phyloP scores from a whole-genome alignment of 2,113 vertebrate species.

The Merops nubicus region DNA sequence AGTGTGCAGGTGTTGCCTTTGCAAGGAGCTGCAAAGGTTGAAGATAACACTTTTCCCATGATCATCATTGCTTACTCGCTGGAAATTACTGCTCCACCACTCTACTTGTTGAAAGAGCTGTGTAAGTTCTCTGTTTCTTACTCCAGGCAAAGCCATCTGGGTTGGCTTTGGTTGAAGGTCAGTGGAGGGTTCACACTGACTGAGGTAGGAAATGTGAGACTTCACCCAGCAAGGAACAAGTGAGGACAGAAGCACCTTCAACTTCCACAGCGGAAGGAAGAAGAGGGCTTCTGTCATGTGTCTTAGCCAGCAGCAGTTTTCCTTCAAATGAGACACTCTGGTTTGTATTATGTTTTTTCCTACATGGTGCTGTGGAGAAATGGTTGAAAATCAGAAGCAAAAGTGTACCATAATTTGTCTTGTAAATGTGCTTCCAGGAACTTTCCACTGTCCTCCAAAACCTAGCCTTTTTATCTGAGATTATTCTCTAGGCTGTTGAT shows the following conservation, averaged over 20 bases:
- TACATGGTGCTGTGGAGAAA: neutral
- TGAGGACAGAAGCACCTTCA: neutral
- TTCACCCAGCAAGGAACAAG: neutral
- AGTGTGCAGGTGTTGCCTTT: neutral
- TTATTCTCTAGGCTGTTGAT: constrained; percentile 18
- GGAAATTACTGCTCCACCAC: neutral
- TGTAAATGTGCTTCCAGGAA: neutral
- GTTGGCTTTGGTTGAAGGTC: neutral
- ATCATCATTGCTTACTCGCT: neutral
- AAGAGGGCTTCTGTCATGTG: neutral
- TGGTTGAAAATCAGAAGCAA: neutral
- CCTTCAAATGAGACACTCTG: neutral
- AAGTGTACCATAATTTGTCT: neutral
- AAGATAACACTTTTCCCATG: neutral
- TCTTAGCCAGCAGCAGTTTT: neutral
- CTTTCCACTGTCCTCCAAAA: neutral
- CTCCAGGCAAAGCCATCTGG: neutral
- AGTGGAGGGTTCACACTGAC: neutral
- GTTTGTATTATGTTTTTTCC: neutral
- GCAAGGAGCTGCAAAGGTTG: neutral
- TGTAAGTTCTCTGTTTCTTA: neutral
- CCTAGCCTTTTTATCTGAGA: neutral
- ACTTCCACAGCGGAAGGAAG: neutral
- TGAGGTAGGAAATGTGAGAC: neutral
- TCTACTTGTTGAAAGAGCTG: neutral